A percentile compares a stretch with the other conserved stretches of the same genome.
Evolutionary conservation across 2,888 invertebrate genomes (phyloP).

Genomic region (Xylocampa areola): DNA sequence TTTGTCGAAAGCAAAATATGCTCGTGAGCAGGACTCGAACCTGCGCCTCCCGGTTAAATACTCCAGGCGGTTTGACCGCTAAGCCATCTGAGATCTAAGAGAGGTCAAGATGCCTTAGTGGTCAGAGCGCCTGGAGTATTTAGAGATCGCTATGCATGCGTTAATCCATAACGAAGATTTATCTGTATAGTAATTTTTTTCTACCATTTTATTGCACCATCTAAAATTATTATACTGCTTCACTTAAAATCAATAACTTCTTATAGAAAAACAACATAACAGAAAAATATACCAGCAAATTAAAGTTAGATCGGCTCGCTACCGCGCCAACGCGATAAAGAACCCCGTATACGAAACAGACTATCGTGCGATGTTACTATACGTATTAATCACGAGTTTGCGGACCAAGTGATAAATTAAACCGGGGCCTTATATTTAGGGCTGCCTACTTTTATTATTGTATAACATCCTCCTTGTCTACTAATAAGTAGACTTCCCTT

Average conservation of each 20-base stretch:
- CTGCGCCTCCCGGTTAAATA: too few relatives aligned
- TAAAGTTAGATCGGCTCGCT: slow-evolving; percentile 48
- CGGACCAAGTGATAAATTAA: slow-evolving; percentile 73
- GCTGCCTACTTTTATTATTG: slow-evolving; percentile 43
- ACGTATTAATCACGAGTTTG: slow-evolving; percentile 70
- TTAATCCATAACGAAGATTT: too few relatives aligned
- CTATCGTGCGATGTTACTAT: slow-evolving; percentile 67
- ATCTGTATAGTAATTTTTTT: too few relatives aligned
- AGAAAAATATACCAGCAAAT: slow-evolving; percentile 44
- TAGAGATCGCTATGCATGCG: too few relatives aligned
- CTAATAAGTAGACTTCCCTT: too few relatives aligned
- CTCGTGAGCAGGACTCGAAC: too few relatives aligned
- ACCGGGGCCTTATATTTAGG: slow-evolving; percentile 57
- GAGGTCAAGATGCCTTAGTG: too few relatives aligned
- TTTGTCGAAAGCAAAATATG: too few relatives aligned
- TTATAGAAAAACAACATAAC: slow-evolving; percentile 8
- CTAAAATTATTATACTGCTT: background rate
- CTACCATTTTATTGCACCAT: background rate
- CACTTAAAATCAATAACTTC: slow-evolving; percentile 6
- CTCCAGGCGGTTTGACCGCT: too few relatives aligned
- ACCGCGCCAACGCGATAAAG: slow-evolving; percentile 54
- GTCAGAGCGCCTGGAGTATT: too few relatives aligned
- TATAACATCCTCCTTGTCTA: too few relatives aligned
- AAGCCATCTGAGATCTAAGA: too few relatives aligned
- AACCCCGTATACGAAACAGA: slow-evolving; percentile 60